Conservation (phyloP, 2,797 vertebrate species). For the Bovichtus diacanthus region DNA sequence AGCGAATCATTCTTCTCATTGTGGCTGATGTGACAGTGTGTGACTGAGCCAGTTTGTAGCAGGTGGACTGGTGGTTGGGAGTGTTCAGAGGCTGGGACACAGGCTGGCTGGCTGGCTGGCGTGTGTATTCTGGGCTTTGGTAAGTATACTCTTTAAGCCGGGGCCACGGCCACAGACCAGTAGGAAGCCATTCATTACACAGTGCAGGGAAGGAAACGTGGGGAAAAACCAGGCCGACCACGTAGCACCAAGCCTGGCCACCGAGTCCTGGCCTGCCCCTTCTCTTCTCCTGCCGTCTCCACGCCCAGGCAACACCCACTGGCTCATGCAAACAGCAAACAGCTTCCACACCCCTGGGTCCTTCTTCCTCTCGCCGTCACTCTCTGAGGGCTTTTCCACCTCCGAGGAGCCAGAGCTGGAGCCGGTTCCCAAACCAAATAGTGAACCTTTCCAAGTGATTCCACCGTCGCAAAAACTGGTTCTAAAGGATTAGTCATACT, state of each 20-base stretch:
- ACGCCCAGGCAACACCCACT: constrained; percentile 80
- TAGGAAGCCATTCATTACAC: constrained; percentile 88
- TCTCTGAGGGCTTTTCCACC: constrained; percentile 53
- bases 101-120: constrained; percentile 66
- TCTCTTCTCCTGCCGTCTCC: constrained; percentile 68
- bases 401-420: constrained; percentile 28
- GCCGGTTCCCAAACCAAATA: constrained; percentile 38
- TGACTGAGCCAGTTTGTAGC: constrained; percentile 64
- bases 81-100: constrained; percentile 69
- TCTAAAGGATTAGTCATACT: neutral
- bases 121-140: constrained; percentile 80
- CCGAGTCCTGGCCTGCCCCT: constrained; percentile 72
- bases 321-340: constrained; percentile 62
- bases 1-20: constrained; percentile 24
- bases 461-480: constrained; percentile 3
- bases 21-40: constrained; percentile 55
- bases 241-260: constrained; percentile 81
- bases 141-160: constrained; percentile 86
- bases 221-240: constrained; percentile 84
- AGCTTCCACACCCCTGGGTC: constrained; percentile 59
- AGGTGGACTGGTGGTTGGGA: constrained; percentile 78
- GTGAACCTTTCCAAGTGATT: constrained; percentile 42
- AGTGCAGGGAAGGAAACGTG: constrained; percentile 80
- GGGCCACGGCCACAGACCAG: constrained; percentile 83
- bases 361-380: constrained; percentile 45